A percentile compares a stretch with the other conserved stretches of the same genome.
Conservation (phyloP, 2,113 vertebrate genomes). For the Brevimyrus niger region DNA sequence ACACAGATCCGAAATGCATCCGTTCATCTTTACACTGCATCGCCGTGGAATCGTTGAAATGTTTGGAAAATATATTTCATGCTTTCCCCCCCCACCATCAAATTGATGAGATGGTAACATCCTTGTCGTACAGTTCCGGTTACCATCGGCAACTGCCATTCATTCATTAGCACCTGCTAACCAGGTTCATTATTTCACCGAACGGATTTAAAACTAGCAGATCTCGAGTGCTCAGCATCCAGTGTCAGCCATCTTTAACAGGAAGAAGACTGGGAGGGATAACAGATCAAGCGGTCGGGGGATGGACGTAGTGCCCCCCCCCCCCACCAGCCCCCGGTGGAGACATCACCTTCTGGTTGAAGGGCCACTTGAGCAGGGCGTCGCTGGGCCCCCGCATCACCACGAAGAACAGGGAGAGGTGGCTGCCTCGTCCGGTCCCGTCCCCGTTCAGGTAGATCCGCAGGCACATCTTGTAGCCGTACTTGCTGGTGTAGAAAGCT, state of each 20-base stretch:
- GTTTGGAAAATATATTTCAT: background rate
- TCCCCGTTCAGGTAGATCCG: constrained; percentile 92
- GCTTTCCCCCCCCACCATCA: background rate
- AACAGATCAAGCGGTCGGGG: background rate
- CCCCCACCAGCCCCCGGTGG: background rate
- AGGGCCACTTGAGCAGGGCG: constrained; percentile 89
- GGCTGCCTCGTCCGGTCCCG: constrained; percentile 82
- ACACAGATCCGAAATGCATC: background rate
- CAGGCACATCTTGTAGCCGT: constrained; percentile 97
- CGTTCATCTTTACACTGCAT: background rate
- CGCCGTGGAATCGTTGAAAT: background rate
- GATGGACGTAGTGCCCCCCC: too few relatives aligned
- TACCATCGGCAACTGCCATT: background rate
- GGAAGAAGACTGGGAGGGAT: background rate
- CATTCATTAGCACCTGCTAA: background rate
- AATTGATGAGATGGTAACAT: background rate
- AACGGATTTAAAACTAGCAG: background rate
- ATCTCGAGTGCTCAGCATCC: background rate
- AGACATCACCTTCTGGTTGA: constrained; percentile 85
- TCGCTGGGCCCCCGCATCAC: constrained; percentile 93
- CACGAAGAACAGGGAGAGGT: constrained; percentile 94
- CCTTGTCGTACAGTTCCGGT: background rate
- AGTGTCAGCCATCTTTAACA: background rate
- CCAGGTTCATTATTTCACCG: background rate
- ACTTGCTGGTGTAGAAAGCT: constrained; percentile 96